A percentile compares a stretch with the other conserved stretches of the same genome.
Conservation (phyloP, 1,140 invertebrate genomes). For the Bombus polaris region DNA sequence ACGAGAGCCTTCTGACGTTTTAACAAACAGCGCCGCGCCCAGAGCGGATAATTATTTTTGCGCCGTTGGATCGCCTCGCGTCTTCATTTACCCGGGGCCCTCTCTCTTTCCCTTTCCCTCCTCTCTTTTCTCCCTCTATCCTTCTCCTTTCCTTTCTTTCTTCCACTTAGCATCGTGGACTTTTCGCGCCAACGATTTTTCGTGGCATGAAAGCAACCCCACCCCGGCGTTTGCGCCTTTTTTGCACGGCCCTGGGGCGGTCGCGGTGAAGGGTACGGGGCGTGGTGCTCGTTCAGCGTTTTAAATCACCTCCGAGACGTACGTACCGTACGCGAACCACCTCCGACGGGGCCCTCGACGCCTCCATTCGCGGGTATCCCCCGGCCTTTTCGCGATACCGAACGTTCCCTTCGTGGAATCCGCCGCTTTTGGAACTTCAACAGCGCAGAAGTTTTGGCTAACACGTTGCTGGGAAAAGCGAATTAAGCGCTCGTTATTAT, state of each 20-base stretch:
- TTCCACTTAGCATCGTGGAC: neutral
- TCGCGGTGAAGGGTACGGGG: conserved; percentile 42
- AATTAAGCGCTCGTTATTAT: no score
- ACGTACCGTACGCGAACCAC: conserved; percentile 64
- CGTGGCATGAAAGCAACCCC: conserved; percentile 62
- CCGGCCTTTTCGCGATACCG: neutral
- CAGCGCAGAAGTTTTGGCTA: no score
- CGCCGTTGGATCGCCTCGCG: conserved; percentile 63
- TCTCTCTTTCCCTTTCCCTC: conserved; percentile 20
- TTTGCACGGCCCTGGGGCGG: conserved; percentile 67
- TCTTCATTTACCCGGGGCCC: conserved; percentile 75
- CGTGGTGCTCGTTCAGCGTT: conserved; percentile 70
- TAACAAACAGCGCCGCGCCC: conserved; percentile 76
- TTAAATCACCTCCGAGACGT: conserved; percentile 76
- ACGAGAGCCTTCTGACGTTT: conserved; percentile 74
- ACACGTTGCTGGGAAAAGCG: no score
- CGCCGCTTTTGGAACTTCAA: neutral
- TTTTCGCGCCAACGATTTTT: conserved; percentile 69
- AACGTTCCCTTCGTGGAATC: neutral
- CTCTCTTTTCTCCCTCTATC: neutral
- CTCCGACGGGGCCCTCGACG: conserved; percentile 41
- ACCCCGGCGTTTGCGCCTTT: conserved; percentile 55
- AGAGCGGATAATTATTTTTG: conserved; percentile 78
- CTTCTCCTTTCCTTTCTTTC: no score
- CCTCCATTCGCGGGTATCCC: conserved; percentile 56